These are phyloP conservation scores for Aselliscus stoliczkanus DNA, from an alignment of 2,797 vertebrate species.

Conservation along the genomic window DNA sequence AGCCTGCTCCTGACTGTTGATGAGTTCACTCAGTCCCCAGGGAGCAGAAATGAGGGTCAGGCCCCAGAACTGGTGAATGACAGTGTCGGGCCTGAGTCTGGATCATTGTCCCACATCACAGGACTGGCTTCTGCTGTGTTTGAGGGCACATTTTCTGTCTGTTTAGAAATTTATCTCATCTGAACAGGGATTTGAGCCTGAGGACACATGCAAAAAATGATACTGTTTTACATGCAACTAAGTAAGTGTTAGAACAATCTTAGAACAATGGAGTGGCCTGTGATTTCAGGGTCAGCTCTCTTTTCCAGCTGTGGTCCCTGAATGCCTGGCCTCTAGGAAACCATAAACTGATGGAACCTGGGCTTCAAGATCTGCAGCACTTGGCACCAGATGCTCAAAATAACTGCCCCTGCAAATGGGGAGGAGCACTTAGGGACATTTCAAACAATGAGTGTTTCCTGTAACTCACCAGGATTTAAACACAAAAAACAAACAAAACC, in stretches of 20 bases:
- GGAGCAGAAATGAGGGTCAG: neutral
- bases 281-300: neutral
- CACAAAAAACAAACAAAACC: neutral
- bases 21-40: accelerated
- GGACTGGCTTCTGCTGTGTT: neutral
- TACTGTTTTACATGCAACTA: neutral
- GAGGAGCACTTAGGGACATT: neutral
- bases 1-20: neutral
- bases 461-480: neutral
- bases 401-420: neutral
- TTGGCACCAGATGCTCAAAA: neutral
- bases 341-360: neutral
- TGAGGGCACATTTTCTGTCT: neutral
- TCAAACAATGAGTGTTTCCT: neutral
- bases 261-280: neutral
- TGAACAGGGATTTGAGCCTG: neutral
- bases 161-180: neutral
- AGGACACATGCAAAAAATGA: neutral
- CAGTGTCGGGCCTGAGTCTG: neutral
- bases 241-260: neutral
- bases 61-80: neutral
- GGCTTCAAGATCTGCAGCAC: neutral
- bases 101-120: neutral
- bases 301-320: slow-evolving; percentile 65
- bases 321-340: neutral